Conservation (phyloP, 1,140 invertebrate genomes). For the Telenomus remus region DNA sequence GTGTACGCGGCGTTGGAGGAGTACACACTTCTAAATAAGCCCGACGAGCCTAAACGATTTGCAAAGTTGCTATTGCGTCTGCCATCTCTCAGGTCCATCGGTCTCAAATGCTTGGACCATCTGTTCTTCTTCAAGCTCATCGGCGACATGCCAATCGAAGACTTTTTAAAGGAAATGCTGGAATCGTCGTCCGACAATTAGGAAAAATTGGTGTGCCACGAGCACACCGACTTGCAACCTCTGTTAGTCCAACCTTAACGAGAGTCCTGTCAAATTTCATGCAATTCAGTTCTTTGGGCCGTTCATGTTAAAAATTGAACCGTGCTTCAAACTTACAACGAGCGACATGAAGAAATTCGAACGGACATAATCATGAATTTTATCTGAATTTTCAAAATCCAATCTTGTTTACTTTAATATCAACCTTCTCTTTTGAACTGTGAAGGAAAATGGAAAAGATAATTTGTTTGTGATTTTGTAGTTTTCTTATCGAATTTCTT, state of each 20-base stretch:
- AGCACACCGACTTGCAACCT: constrained; percentile 69
- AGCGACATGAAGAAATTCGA: constrained; percentile 16
- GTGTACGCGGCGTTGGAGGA: constrained; percentile 96
- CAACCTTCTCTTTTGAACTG: no score
- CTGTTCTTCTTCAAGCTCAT: constrained; percentile 96
- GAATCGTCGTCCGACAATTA: constrained; percentile 78
- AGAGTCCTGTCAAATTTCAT: constrained; percentile 39
- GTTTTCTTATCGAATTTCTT: constrained; percentile 10
- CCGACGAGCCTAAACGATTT: constrained; percentile 94
- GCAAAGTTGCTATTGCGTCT: constrained; percentile 94
- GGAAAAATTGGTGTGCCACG: constrained; percentile 68
- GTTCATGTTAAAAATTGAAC: constrained; percentile 27
- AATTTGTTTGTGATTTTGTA: not conserved
- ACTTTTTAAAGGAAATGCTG: constrained; percentile 84
- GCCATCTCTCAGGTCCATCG: constrained; percentile 95
- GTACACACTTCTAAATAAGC: constrained; percentile 90
- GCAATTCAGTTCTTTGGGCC: constrained; percentile 38
- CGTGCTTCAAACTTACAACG: constrained; percentile 5
- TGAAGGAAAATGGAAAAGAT: no score
- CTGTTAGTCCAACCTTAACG: constrained; percentile 33
- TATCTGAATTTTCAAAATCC: no score
- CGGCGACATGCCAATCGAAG: constrained; percentile 83
- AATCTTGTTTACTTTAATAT: no score
- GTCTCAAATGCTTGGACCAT: constrained; percentile 96
- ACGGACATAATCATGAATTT: not conserved